Conservation (phyloP, 2,888 invertebrate genomes). For the Rapana venosa region DNA sequence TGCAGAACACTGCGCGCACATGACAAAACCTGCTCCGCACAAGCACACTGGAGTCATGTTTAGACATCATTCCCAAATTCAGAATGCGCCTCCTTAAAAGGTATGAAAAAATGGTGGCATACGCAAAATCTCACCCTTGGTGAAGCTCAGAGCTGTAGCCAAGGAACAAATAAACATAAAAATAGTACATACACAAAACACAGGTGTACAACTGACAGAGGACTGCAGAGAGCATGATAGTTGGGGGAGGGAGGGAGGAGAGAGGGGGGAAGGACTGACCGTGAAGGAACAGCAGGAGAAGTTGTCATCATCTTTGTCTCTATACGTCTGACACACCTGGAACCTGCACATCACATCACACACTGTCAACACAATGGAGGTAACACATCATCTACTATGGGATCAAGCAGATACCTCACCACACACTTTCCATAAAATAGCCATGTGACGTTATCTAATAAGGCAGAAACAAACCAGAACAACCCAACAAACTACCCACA, state of each 20-base stretch:
- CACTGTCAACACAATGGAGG: too few species aligned
- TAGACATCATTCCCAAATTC: too few species aligned
- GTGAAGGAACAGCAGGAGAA: constrained; percentile 87
- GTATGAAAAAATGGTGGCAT: not conserved
- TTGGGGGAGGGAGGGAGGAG: not conserved
- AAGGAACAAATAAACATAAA: not conserved
- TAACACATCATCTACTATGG: too few species aligned
- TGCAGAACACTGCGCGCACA: too few species aligned
- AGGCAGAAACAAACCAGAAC: too few species aligned
- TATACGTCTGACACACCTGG: constrained; percentile 85
- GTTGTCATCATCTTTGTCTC: constrained; percentile 84
- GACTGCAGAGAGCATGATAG: not conserved
- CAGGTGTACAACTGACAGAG: not conserved
- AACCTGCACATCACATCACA: constrained; percentile 36
- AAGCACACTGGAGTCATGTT: too few species aligned
- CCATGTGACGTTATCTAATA: too few species aligned
- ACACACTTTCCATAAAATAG: too few species aligned
- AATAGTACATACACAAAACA: not conserved
- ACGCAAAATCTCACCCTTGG: not conserved
- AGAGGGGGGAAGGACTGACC: constrained; percentile 68
- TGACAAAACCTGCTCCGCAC: too few species aligned
- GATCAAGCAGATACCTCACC: too few species aligned
- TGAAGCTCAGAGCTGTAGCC: not conserved
- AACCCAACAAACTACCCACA: too few species aligned
- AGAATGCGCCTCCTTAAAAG: not conserved